A percentile compares a stretch with the other conserved stretches of the same genome.
These are phyloP conservation scores for Agrilus biguttatus DNA, from an alignment of 2,888 invertebrate genomes.

Conservation along the genomic window DNA sequence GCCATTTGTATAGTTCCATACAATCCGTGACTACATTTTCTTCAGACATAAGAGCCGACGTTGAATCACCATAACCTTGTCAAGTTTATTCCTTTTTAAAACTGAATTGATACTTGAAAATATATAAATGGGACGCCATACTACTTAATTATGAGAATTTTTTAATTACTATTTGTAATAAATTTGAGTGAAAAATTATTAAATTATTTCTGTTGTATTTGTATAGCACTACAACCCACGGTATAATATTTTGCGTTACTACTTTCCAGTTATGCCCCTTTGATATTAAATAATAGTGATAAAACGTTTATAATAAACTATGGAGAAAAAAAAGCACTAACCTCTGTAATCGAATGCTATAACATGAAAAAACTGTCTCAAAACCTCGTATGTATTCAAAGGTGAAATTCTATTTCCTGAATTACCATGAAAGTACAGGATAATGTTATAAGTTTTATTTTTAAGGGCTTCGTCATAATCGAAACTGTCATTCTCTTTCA, in stretches of 20 bases:
- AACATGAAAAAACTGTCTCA: conserved; percentile 37
- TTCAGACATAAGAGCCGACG: conserved; percentile 19
- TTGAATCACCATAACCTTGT: conserved; percentile 25
- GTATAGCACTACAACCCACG: too few relatives aligned
- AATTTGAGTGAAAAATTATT: too few relatives aligned
- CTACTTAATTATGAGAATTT: too few relatives aligned
- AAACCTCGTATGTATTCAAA: conserved; percentile 57
- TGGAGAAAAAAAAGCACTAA: conserved; percentile 11
- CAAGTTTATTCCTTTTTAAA: too few relatives aligned
- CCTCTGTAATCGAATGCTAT: conserved; percentile 29
- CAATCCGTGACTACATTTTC: conserved; percentile 23
- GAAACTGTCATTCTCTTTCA: conserved; percentile 28
- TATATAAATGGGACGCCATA: too few relatives aligned
- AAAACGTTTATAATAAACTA: too few relatives aligned
- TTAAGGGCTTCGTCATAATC: conserved; percentile 39
- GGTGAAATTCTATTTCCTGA: conserved; percentile 23
- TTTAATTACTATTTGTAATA: too few relatives aligned
- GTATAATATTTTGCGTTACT: too few relatives aligned
- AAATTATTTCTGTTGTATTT: too few relatives aligned
- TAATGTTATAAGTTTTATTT: conserved; percentile 26
- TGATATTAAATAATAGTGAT: too few relatives aligned
- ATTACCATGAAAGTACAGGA: conserved; percentile 29
- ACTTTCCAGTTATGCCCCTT: too few relatives aligned
- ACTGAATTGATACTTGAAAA: too few relatives aligned
- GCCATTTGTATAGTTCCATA: conserved; percentile 22